Conservation (phyloP, 2,888 invertebrate genomes). For the Druceiella hillmani region DNA sequence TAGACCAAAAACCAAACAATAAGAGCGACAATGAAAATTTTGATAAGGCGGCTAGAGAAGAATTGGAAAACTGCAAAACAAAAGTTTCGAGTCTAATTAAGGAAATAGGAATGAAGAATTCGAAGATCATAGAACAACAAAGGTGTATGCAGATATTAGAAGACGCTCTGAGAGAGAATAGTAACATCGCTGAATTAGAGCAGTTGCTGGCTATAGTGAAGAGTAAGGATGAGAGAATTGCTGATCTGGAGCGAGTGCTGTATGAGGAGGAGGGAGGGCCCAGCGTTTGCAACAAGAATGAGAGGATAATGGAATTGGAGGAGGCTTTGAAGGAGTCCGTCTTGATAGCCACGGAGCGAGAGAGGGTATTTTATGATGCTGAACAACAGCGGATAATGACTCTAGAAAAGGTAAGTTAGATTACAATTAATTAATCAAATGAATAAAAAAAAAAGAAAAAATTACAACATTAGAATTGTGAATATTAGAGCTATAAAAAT, state of each 20-base stretch:
- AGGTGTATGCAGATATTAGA: constrained; percentile 49
- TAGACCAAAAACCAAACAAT: no score
- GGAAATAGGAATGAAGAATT: constrained; percentile 47
- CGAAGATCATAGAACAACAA: constrained; percentile 51
- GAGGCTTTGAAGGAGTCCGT: constrained; percentile 80
- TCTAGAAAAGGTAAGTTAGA: constrained; percentile 56
- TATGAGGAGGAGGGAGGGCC: constrained; percentile 44
- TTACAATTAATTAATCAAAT: no score
- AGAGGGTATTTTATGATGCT: constrained; percentile 59
- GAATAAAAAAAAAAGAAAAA: no score
- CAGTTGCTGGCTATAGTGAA: constrained; percentile 52
- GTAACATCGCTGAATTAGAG: constrained; percentile 53
- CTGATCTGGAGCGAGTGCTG: constrained; percentile 67
- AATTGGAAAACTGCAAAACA: no score
- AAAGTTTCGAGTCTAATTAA: constrained; percentile 43
- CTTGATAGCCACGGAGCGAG: constrained; percentile 62
- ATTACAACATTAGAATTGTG: no score
- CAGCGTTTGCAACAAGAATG: constrained; percentile 40
- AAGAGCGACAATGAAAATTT: no score
- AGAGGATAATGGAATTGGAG: constrained; percentile 68
- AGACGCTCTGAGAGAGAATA: constrained; percentile 50
- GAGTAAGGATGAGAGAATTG: constrained; percentile 63
- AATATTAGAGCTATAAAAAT: no score
- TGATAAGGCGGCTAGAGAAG: no score
- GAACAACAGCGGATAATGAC: constrained; percentile 58